Evolutionary conservation across 2,888 invertebrate species (phyloP).

Genomic region (Trichacis sp.): DNA sequence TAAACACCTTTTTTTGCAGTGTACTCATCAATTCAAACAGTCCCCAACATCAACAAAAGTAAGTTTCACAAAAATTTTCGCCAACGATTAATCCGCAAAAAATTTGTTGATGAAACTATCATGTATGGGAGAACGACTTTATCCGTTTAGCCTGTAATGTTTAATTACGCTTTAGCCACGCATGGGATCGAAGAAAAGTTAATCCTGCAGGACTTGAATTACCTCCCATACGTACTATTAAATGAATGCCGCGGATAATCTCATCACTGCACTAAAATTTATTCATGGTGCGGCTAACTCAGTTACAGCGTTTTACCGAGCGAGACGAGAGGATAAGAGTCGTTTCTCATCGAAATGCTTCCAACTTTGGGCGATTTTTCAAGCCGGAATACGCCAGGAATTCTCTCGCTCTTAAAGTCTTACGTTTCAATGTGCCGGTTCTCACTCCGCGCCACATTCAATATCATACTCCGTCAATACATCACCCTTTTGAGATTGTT

Average conservation of each 20-base stretch:
- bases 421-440: constrained; percentile 26
- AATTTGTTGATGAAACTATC: no score
- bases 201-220: constrained; percentile 37
- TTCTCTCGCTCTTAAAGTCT: constrained; percentile 29
- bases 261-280: constrained; percentile 61
- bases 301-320: constrained; percentile 62
- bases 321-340: constrained; percentile 49
- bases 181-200: constrained; percentile 24
- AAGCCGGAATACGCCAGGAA: constrained; percentile 36
- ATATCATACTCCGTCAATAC: constrained; percentile 24
- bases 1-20: no score
- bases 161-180: constrained; percentile 13
- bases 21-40: no score
- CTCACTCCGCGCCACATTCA: constrained; percentile 31
- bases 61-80: no score
- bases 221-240: constrained; percentile 39
- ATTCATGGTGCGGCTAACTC: constrained; percentile 66
- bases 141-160: constrained; percentile 25
- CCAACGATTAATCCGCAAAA: no score
- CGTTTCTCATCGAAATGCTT: constrained; percentile 51
- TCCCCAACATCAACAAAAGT: no score
- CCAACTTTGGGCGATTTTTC: constrained; percentile 53
- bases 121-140: no score
- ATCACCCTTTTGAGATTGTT: constrained; percentile 34
- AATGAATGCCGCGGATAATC: constrained; percentile 54